These are phyloP conservation scores for Diachasma alloeum DNA, from an alignment of 1,140 invertebrate species.

Conservation along the genomic window DNA sequence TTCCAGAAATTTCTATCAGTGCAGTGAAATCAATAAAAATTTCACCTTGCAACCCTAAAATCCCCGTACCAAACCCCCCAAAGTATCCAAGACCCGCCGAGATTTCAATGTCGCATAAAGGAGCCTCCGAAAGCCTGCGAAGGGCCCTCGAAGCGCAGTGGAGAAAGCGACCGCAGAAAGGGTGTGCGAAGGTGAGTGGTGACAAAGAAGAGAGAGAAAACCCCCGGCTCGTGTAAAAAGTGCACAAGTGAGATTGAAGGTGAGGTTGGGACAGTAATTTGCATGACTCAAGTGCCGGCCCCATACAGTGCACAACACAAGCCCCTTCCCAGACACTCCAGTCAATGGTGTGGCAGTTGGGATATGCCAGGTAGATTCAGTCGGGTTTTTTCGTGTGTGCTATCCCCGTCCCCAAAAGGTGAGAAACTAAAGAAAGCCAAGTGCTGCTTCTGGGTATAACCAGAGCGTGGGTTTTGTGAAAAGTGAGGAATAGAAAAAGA, in stretches of 20 bases:
- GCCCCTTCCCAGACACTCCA: neutral
- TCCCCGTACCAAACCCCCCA: no score
- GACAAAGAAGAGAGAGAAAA: neutral
- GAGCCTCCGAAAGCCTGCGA: neutral
- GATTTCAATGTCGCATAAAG: neutral
- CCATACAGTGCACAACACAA: neutral
- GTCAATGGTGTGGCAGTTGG: neutral
- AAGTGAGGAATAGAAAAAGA: neutral
- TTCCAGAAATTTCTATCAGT: no score
- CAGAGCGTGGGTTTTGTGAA: neutral
- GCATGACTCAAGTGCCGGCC: slow-evolving; percentile 25
- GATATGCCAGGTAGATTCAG: neutral
- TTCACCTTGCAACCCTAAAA: no score
- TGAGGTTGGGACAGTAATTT: slow-evolving; percentile 28
- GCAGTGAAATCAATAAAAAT: no score
- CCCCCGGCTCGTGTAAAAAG: neutral
- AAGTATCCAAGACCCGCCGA: neutral
- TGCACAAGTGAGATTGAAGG: neutral
- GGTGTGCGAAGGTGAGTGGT: neutral
- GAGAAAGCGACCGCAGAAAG: neutral
- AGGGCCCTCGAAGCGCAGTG: neutral
- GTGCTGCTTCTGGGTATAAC: neutral
- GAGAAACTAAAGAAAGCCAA: neutral
- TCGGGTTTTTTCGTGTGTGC: neutral
- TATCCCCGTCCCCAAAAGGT: neutral